Percentiles rank a stretch among this genome's conserved stretches.
Evolutionary conservation across 2,888 invertebrate species (phyloP).

Genomic region (Suillia variegata): DNA sequence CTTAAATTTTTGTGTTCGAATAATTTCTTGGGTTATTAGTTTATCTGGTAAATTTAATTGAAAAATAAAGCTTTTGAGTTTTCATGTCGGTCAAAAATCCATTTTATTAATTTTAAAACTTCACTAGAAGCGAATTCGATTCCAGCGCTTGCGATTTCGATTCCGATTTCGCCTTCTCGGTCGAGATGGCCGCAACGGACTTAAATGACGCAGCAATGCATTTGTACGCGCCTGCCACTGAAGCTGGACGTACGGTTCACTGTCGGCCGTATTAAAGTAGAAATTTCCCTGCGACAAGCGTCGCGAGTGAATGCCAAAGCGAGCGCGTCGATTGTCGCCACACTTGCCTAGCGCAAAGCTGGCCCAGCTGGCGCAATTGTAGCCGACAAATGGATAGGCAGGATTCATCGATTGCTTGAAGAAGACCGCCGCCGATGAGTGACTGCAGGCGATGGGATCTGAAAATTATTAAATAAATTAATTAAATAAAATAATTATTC

Average conservation of each 20-base stretch:
- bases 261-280: slow-evolving; percentile 46
- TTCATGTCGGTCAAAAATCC: too few relatives aligned
- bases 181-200: neutral
- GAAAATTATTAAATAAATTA: slow-evolving; percentile 7
- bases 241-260: slow-evolving; percentile 43
- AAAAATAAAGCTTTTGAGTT: too few relatives aligned
- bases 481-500: too few relatives aligned
- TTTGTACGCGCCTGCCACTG: slow-evolving; percentile 19
- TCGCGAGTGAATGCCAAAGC: slow-evolving; percentile 56
- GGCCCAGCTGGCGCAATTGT: slow-evolving; percentile 49
- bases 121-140: too few relatives aligned
- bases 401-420: slow-evolving; percentile 58
- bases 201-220: slow-evolving; percentile 2
- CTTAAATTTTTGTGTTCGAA: too few relatives aligned
- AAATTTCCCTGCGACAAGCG: slow-evolving; percentile 45
- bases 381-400: slow-evolving; percentile 49
- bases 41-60: too few relatives aligned
- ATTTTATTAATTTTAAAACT: too few relatives aligned
- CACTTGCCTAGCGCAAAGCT: slow-evolving; percentile 45
- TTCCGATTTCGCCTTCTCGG: neutral
- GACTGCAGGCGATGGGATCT: slow-evolving; percentile 59
- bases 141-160: neutral
- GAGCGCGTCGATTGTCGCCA: slow-evolving; percentile 42
- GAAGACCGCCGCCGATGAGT: slow-evolving; percentile 55
- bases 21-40: too few relatives aligned